Base-by-base conservation (phyloP, 2,113 vertebrate species). In the Colaptes auratus region DNA sequence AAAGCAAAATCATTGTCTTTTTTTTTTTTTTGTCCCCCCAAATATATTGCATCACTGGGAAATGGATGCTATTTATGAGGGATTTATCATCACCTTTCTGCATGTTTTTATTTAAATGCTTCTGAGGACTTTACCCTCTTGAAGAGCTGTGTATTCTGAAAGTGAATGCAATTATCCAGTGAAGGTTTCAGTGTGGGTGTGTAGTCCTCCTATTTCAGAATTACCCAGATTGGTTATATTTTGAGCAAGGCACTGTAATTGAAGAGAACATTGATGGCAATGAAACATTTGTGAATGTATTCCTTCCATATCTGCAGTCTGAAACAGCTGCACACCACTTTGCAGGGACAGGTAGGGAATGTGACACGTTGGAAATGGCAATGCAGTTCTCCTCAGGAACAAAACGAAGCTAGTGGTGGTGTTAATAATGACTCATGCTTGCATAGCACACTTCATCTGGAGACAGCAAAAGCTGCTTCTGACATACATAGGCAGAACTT, bases 381-480 rank as follows among this genome's bases (percentile, higher is more conserved):
- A 1, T 63, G 70, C 92, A 69, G 88, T 58, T 82, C 90, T 95
- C 93, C 82, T n/a, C 8, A 94, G 82, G 92, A 95, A 86, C 94
- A 93, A 86, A 94, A 96, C 86, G 90, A 93, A 86, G 72, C 82
- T 78, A 35, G 61, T 24, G 36, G 73, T 82, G 77, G 44, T 94
- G 91, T 75, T 96, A 91, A 59, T 94, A 93, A 86, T 95, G 95
- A 95, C 88, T 97, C 94, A 95, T 78, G 86, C 93, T 95, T 88
- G 82, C 93, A 91, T 86, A 94, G 95, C 92, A 96, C 80, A 90
- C 88, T 94, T 90, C 61, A 69, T 72, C 82, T 95, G 83, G 76
- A 86, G 93, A 35, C 86, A 91, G 94, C 79, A 79, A 76, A 93
- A 90, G 86, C 92, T 86, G 72, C 82, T 86, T 78, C 82, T 88